Evolutionary conservation across 2,888 invertebrate species (phyloP).

Genomic region (Elegia similella): DNA sequence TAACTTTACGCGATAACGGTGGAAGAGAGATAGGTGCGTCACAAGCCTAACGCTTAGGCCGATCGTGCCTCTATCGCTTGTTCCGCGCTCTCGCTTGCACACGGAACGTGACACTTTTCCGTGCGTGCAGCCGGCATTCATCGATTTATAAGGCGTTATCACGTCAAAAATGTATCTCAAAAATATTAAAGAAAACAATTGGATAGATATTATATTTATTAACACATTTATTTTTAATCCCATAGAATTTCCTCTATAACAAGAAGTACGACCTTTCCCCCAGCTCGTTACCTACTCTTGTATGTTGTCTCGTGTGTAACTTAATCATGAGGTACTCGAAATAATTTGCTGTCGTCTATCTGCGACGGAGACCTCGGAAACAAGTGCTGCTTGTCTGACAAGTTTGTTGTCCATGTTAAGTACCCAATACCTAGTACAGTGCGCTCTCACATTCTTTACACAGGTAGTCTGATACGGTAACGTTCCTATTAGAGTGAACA

Average conservation of each 20-base stretch:
- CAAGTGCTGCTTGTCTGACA: constrained; percentile 43
- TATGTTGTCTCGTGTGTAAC: constrained; percentile 28
- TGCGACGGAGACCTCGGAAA: constrained; percentile 32
- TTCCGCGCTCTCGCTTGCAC: too few species aligned
- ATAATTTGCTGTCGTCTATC: constrained; percentile 35
- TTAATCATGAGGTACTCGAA: constrained; percentile 32
- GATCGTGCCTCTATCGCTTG: too few species aligned
- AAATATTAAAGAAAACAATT: too few species aligned
- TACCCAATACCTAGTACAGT: neutral
- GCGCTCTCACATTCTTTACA: constrained; percentile 5
- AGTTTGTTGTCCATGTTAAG: constrained; percentile 34
- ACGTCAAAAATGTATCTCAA: too few species aligned
- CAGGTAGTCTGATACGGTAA: neutral
- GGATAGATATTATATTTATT: too few species aligned
- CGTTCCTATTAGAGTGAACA: neutral
- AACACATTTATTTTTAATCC: neutral
- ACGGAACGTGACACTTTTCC: too few species aligned
- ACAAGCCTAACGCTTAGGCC: too few species aligned
- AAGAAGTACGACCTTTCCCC: neutral
- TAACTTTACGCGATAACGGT: too few species aligned
- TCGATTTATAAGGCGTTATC: too few species aligned
- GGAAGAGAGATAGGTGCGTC: too few species aligned
- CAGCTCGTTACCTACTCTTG: constrained; percentile 1
- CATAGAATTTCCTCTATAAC: neutral
- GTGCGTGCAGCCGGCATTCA: too few species aligned